These are phyloP conservation scores for Rana temporaria DNA, from an alignment of 2,113 vertebrate genomes.

Conservation along the genomic window DNA sequence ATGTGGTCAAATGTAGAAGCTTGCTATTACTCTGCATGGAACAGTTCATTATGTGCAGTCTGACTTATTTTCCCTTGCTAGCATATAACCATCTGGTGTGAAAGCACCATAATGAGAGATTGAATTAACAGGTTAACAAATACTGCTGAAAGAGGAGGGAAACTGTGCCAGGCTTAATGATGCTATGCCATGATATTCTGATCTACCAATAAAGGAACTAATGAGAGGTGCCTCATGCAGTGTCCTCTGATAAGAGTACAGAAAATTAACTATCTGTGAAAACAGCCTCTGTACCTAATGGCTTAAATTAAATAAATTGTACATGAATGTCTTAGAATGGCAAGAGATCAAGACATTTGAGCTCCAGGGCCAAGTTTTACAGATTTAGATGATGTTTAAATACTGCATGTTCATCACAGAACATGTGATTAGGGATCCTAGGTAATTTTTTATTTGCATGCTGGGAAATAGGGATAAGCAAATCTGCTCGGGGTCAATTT, in stretches of 20 bases:
- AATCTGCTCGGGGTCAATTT: too few relatives aligned
- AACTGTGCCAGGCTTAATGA: constrained; percentile 66
- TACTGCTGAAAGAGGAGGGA: constrained; percentile 65
- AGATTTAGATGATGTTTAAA: neutral
- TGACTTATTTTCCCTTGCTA: constrained; percentile 62
- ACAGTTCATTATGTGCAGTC: constrained; percentile 65
- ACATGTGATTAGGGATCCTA: neutral
- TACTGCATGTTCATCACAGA: neutral
- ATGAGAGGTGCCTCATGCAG: constrained; percentile 64
- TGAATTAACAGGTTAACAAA: constrained; percentile 64
- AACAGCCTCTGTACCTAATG: constrained; percentile 46
- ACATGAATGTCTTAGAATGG: constrained; percentile 34
- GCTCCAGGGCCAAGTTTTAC: neutral
- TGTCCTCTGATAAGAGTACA: constrained; percentile 60
- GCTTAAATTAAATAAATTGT: constrained; percentile 52
- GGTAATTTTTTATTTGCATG: too few relatives aligned
- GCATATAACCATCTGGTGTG: constrained; percentile 60
- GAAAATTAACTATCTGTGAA: constrained; percentile 60
- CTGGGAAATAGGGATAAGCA: too few relatives aligned
- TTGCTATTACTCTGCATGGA: neutral
- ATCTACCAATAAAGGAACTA: constrained; percentile 68
- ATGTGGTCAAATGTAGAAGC: constrained; percentile 28
- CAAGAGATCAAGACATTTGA: constrained; percentile 10
- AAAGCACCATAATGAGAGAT: constrained; percentile 59
- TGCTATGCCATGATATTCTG: constrained; percentile 64